Conservation (phyloP, 2,888 invertebrate species). For the Cosmia trapezina region DNA sequence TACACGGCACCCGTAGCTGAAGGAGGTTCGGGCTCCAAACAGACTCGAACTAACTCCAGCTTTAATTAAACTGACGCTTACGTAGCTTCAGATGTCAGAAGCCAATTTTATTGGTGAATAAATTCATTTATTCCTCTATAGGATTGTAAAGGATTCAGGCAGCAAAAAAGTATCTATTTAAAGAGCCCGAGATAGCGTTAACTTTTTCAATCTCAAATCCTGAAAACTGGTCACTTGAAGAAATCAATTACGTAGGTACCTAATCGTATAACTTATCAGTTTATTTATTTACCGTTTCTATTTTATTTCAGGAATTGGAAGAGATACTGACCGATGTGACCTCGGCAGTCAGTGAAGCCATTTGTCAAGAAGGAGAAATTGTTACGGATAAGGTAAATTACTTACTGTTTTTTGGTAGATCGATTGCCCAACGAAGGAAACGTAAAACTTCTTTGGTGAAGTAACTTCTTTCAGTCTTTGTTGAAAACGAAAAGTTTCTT, state of each 20-base stretch:
- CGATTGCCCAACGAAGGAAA: constrained; percentile 31
- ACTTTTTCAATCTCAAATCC: constrained; percentile 1
- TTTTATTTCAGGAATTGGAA: constrained; percentile 95
- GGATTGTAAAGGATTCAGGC: constrained; percentile 2
- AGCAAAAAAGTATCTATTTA: constrained; percentile 5
- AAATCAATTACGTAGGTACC: constrained; percentile 8
- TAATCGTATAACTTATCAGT: constrained; percentile 11
- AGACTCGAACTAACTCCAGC: constrained; percentile 69
- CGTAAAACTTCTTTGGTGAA: constrained; percentile 7
- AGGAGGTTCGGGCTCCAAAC: constrained; percentile 60
- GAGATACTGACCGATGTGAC: constrained; percentile 97
- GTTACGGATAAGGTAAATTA: constrained; percentile 94
- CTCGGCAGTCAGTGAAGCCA: constrained; percentile 96
- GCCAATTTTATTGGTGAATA: constrained; percentile 53
- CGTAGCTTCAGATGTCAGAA: constrained; percentile 58
- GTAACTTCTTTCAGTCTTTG: constrained; percentile 2
- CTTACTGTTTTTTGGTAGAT: constrained; percentile 25
- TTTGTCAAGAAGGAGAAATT: constrained; percentile 96
- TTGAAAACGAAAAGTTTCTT: constrained; percentile 18
- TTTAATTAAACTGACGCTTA: constrained; percentile 79
- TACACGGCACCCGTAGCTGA: constrained; percentile 56
- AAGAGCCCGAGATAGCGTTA: background rate
- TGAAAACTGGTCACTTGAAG: background rate
- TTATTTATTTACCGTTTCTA: constrained; percentile 33
- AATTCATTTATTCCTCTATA: constrained; percentile 46